Base-by-base conservation (phyloP, 2,113 vertebrate genomes). In the Platichthys flesus region DNA sequence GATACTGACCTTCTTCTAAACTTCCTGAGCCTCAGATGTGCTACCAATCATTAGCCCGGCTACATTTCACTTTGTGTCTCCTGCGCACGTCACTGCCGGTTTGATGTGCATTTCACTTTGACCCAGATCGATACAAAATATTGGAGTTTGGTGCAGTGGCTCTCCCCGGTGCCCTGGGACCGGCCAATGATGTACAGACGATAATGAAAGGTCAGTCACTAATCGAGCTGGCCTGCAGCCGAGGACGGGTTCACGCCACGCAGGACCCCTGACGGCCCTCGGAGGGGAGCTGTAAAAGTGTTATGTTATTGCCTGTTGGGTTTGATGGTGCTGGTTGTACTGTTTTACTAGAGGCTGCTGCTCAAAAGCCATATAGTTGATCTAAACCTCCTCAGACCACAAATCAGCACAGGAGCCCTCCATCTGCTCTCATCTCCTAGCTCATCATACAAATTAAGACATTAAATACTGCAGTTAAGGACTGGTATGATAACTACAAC, bases 131-230 rank as follows among this genome's bases (percentile, higher is more conserved):
- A 87, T 91, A 78, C 55, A 77, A 85, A 60, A 79, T 87, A 78
- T 73, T 78, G 76, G 60, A 78, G 54, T 74, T 84, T 72, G 80
- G 64, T 49, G 73, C 58, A 40, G 70, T 55, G 28, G 61, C 79
- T 69, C 60, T 54, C 69, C 56, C 49, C 37, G 0, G 67, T 65
- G 65, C 81, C 78, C 74, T 23, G 47, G 42, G 79, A 51, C 67
- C 65, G 3, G 20, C 78, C 65, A 71, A 71, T 76, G 79, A 79
- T 71, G 71, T 71, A 49, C 72, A 67, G 78, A 35, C 49, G 2
- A 71, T 83, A 86, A 88, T 86, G 79, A 88, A 91, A 90, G 85
- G 90, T 89, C 85, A 86, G 88, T 3, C 18, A 1, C 74, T 79
- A 84, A 90, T 82, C 16, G 61, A 73, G 80, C 37, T 4, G 47